These are phyloP conservation scores for Chloebia gouldiae DNA, from an alignment of 2,113 vertebrate species.

Conservation along the genomic window DNA sequence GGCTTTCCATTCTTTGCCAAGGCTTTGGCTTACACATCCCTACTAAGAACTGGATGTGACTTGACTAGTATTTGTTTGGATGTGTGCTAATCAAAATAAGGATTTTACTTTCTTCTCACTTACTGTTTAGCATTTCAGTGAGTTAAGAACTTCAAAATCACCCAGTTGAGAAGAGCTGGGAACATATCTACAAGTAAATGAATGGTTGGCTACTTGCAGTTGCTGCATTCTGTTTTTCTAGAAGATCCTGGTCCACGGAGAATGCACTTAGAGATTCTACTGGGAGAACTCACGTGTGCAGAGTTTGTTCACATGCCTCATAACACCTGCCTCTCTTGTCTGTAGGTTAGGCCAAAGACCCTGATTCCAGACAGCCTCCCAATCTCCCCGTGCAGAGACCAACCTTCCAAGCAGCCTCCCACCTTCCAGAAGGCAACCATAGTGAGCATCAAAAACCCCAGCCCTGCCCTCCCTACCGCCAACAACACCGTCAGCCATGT, in stretches of 20 bases:
- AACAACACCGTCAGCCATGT: slow-evolving; percentile 91
- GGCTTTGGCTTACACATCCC: background rate
- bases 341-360: slow-evolving; percentile 98
- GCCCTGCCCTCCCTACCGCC: slow-evolving; percentile 89
- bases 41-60: background rate
- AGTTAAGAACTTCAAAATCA: background rate
- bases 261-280: background rate
- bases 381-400: slow-evolving; percentile 81
- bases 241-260: background rate
- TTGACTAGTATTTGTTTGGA: background rate
- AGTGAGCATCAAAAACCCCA: slow-evolving; percentile 86
- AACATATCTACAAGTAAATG: background rate
- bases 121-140: background rate
- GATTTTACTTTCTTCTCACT: background rate
- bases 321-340: background rate
- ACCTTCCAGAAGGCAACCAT: slow-evolving; percentile 85
- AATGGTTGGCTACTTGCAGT: background rate
- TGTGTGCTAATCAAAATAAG: background rate
- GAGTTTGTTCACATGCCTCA: background rate
- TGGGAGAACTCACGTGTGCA: rapidly evolving
- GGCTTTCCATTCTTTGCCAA: background rate
- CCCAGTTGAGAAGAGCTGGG: background rate
- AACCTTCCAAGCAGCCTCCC: slow-evolving; percentile 83
- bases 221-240: background rate
- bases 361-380: slow-evolving; percentile 97